Percentiles rank a stretch among this genome's conserved stretches.
Conservation (phyloP, 2,888 invertebrate species). For the Spisula solida region DNA sequence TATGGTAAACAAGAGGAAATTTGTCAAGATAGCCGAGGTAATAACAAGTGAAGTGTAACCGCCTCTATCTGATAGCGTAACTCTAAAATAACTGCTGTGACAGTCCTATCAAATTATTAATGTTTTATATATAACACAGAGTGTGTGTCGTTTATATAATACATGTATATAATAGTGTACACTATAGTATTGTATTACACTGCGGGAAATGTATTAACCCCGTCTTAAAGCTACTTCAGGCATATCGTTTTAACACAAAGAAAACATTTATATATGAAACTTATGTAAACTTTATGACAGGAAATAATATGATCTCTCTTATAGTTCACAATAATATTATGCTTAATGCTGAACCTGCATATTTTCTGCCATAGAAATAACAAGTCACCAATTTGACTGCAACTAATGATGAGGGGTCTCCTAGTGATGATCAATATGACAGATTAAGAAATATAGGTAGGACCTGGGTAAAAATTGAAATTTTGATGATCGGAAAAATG, state of each 20-base stretch:
- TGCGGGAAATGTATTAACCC: slow-evolving; percentile 22
- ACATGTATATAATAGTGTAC: slow-evolving; percentile 21
- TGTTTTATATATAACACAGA: slow-evolving; percentile 16
- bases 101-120: slow-evolving; percentile 32
- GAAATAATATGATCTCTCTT: no score
- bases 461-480: no score
- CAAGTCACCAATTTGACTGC: no score
- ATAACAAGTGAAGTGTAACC: slow-evolving; percentile 35
- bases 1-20: slow-evolving; percentile 35
- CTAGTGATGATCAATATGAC: no score
- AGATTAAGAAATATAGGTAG: no score
- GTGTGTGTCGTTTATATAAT: slow-evolving; percentile 22
- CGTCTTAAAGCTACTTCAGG: not conserved
- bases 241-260: slow-evolving; percentile 2
- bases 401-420: no score
- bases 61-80: slow-evolving; percentile 34
- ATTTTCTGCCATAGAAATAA: no score
- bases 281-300: not conserved
- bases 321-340: no score
- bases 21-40: not conserved
- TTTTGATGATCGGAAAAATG: no score
- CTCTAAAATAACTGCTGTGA: slow-evolving; percentile 22
- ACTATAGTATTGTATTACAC: slow-evolving; percentile 31
- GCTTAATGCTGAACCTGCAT: no score
- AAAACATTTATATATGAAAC: not conserved